Evolutionary conservation across 1,140 invertebrate genomes (phyloP).

Genomic region (Bathynomus jamesi): DNA sequence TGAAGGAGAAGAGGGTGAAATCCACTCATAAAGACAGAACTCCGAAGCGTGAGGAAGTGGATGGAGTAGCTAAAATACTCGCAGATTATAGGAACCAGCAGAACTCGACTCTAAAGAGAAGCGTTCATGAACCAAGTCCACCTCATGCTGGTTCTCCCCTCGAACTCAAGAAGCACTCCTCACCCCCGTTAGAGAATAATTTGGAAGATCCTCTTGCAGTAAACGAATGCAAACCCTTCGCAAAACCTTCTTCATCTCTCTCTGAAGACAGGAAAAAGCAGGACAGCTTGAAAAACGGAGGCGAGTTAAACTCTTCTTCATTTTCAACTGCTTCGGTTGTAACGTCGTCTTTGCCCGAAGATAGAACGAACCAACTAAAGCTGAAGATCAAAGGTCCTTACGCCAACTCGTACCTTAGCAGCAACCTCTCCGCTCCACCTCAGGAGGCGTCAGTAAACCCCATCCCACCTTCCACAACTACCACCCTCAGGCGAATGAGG

Average conservation of each 20-base stretch:
- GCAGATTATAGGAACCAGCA: slow-evolving; percentile 25
- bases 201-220: background rate
- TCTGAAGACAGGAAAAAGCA: background rate
- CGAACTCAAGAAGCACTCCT: background rate
- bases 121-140: slow-evolving; percentile 22
- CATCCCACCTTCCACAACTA: slow-evolving; percentile 50
- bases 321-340: slow-evolving; percentile 17
- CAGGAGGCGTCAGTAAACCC: slow-evolving; percentile 29
- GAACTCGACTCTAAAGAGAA: slow-evolving; percentile 21
- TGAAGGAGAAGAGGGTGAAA: slow-evolving; percentile 25
- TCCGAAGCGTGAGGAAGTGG: slow-evolving; percentile 13
- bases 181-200: background rate
- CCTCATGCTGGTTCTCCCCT: background rate
- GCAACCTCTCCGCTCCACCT: slow-evolving; percentile 27
- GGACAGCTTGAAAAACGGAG: background rate
- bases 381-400: slow-evolving; percentile 82
- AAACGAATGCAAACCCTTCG: background rate
- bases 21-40: slow-evolving; percentile 27
- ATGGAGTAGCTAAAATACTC: slow-evolving; percentile 26
- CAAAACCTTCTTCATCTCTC: background rate
- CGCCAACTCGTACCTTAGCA: slow-evolving; percentile 37
- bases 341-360: slow-evolving; percentile 17
- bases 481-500: slow-evolving; percentile 70
- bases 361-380: slow-evolving; percentile 62
- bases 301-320: background rate